Base-by-base conservation (phyloP, 2,113 vertebrate genomes). In the Thamnaconus septentrionalis region DNA sequence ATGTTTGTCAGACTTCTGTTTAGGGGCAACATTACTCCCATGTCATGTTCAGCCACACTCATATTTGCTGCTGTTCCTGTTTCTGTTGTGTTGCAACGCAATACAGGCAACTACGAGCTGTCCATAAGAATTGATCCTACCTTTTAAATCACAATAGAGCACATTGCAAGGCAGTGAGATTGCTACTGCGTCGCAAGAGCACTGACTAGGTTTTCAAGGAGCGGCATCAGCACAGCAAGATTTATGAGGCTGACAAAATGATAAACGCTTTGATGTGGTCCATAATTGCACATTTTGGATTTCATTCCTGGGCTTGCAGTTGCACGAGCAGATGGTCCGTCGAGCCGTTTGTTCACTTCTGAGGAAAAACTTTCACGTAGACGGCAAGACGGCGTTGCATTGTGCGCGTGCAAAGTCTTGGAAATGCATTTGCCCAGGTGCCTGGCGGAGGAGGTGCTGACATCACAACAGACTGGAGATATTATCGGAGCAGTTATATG, bases 221-320 rank as follows among this genome's bases (percentile, higher is more conserved):
- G 3, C 6, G 3, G 7, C 7, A 49, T 64, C 18, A 31, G 12
- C 7, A 5, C 1, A 44, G 11, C 7, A 66, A 47, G 41, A 83
- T 70, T 59, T 56, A 73, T 71, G 64, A 71, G 8, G 31, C 69
- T 67, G 51, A 71, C 60, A 43, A 75, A 53, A 62, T 69, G 12
- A 61, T 58, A 10, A 64, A 69, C 41, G 53, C 39, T 57, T 41
- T 52, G 31, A 11, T 71, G 41, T 65, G 42, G 46, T 66, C 46
- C 4, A 59, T 60, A 45, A 72, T 77, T 63, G 56, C 9, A 53
- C 43, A n/a, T 57, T 56, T 73, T 41, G 53, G 42, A 7, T 61
- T 72, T 69, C 10, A 42, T 61, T 68, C 67, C 53, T 64, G 39
- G 5, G 59, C 66, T 73, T 61, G 56, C 4, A 66, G 54, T n/a